A percentile compares a stretch with the other conserved stretches of the same genome.
Evolutionary conservation across 2,797 vertebrate species (phyloP).

Genomic region (Syngnathus rostellatus): DNA sequence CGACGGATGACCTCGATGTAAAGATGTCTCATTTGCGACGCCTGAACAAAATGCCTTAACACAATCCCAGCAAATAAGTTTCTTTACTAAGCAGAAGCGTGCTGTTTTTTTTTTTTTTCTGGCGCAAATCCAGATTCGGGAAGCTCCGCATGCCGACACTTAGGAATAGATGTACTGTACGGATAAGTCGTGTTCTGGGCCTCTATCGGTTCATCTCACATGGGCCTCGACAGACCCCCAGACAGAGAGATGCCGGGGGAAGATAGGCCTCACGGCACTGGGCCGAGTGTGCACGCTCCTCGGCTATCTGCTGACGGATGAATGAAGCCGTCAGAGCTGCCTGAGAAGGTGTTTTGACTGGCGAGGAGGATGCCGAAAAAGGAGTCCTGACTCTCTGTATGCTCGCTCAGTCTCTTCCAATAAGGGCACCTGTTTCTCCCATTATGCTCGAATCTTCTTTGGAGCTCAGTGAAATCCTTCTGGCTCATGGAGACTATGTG

Average conservation of each 20-base stretch:
- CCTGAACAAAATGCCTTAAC: neutral
- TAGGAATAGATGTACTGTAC: neutral
- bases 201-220: conserved; percentile 16
- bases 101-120: neutral
- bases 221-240: neutral
- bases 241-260: conserved; percentile 10
- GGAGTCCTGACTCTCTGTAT: neutral
- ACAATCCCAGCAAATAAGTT: neutral
- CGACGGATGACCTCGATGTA: conserved; percentile 14
- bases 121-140: neutral
- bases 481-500: too few species aligned
- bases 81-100: neutral
- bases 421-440: conserved; percentile 42
- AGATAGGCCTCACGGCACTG: conserved; percentile 12
- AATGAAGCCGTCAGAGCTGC: conserved; percentile 2
- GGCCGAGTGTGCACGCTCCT: neutral
- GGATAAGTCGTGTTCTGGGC: neutral
- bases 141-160: neutral
- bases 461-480: too few species aligned
- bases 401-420: conserved; percentile 1
- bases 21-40: conserved; percentile 16
- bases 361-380: neutral
- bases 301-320: too few species aligned
- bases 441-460: conserved; percentile 17
- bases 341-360: conserved; percentile 26